Conservation (phyloP, 2,888 invertebrate species). For the Polymixis flavicincta region DNA sequence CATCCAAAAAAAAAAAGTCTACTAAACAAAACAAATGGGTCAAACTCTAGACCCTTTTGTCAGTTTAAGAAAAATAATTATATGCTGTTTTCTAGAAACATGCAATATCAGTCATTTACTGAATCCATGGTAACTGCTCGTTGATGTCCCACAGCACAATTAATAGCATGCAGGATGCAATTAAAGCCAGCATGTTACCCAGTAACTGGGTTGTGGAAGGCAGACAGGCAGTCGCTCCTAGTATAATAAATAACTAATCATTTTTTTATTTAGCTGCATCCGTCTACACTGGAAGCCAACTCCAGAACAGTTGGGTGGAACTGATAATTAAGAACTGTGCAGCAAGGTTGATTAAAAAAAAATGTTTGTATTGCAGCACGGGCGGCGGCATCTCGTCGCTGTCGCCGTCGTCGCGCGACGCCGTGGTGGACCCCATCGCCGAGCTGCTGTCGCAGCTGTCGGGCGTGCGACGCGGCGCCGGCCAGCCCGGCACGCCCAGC, state of each 20-base stretch:
- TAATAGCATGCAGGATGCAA: not conserved
- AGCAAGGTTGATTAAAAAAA: not conserved
- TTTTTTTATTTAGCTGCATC: not conserved
- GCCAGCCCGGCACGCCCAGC: constrained; percentile 92
- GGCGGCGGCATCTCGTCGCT: constrained; percentile 96
- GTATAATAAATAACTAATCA: not conserved
- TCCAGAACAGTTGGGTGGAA: not conserved
- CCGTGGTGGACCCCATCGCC: constrained; percentile 99
- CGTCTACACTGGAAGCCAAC: not conserved
- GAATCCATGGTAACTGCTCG: too few relatives aligned
- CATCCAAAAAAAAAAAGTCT: too few relatives aligned
- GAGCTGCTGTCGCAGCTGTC: constrained; percentile 98
- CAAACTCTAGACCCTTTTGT: too few relatives aligned
- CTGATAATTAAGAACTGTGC: not conserved
- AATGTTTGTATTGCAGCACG: constrained; percentile 90
- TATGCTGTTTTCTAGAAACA: too few relatives aligned
- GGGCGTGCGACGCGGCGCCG: constrained; percentile 95
- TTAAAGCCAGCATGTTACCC: not conserved
- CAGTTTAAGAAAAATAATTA: too few relatives aligned
- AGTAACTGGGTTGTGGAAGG: not conserved
- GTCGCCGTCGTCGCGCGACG: constrained; percentile 97
- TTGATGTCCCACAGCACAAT: not conserved
- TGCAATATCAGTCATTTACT: too few relatives aligned
- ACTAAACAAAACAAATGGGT: too few relatives aligned
- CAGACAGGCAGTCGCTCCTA: not conserved